Base-by-base conservation (phyloP, 1,140 invertebrate species). In the Heliconius himera region DNA sequence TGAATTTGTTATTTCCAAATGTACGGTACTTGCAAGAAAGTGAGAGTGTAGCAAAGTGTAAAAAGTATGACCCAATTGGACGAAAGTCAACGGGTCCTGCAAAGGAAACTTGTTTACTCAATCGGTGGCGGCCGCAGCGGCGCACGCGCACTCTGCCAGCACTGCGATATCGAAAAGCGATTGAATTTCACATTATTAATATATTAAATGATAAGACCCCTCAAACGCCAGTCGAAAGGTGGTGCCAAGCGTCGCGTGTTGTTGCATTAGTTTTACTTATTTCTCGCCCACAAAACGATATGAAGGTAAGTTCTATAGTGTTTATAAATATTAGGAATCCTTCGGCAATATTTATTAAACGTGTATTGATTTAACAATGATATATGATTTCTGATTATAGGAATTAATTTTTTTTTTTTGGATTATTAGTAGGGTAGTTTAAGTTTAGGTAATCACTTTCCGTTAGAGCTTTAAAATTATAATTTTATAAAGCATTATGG, bases 21-120 rank as follows among this genome's bases (percentile, higher is more conserved):
- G 26, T 66, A 56, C 54, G 54, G 54, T 56, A 29, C 26, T 66
- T 13, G 26, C 22, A 66, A 66, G 9, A 66, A 66, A 66, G 26
- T 66, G 72, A 76, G 75, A 46, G 75, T 38, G n/a, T 20, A 60
- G 60, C 71, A 41, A 76, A 72, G 72, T 36, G 36, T 6, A 60
- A 80, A 80, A 60, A 76, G n/a, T 73, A 76, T 76, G 41, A 75
- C 46, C 77, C 66, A 73, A 78, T 79, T 81, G 79, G 51, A 54
- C 36, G 51, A 80, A 79, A 74, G 72, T 73, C 82, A 84, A 81
- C 75, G 81, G 83, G 81, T 82, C 74, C 70, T 76, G 60, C 70
- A 74, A 70, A 77, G 76, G 74, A 76, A 84, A 82, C 79, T 70
- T 73, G 83, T 83, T 85, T 85, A 85, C 82, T 85, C 79, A 60